phyloP scores from a whole-genome alignment of 1,140 invertebrate species.

The Panagrolaimus sp. region DNA sequence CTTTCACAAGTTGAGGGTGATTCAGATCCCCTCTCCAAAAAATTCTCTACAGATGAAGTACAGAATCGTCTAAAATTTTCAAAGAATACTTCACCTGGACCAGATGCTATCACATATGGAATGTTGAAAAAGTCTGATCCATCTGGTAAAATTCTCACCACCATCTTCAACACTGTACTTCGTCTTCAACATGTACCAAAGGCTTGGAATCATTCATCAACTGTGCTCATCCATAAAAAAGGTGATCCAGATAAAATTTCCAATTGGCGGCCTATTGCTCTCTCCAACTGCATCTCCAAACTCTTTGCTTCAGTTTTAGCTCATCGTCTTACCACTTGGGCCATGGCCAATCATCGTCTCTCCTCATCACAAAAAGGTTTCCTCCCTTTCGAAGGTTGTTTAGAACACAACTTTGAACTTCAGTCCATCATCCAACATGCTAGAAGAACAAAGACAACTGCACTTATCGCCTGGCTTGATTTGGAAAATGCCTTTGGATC shows the following conservation, averaged over 20 bases:
- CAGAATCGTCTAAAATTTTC: not conserved
- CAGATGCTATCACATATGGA: slow-evolving; percentile 16
- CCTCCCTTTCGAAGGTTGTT: slow-evolving; percentile 51
- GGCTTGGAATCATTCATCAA: slow-evolving; percentile 4
- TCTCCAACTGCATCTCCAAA: slow-evolving; percentile 14
- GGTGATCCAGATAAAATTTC: slow-evolving; percentile 23
- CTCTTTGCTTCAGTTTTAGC: not conserved
- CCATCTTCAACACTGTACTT: not conserved
- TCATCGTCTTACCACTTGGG: not conserved
- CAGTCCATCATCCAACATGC: slow-evolving; percentile 42
- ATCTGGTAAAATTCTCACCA: not conserved
- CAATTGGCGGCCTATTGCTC: slow-evolving; percentile 47
- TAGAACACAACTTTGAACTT: slow-evolving; percentile 58
- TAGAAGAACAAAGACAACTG: not conserved
- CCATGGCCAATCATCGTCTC: slow-evolving; percentile 12
- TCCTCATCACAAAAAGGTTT: slow-evolving; percentile 53
- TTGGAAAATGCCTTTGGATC: not conserved
- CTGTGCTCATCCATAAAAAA: slow-evolving; percentile 34
- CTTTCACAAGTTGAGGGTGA: no score
- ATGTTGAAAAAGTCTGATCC: slow-evolving; percentile 15
- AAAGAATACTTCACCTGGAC: slow-evolving; percentile 22
- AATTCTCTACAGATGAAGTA: not conserved
- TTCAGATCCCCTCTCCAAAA: not conserved
- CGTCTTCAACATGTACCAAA: not conserved
- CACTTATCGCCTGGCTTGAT: not conserved